These are phyloP conservation scores for Lucifuga dentata DNA, from an alignment of 2,113 vertebrate genomes.

Conservation along the genomic window DNA sequence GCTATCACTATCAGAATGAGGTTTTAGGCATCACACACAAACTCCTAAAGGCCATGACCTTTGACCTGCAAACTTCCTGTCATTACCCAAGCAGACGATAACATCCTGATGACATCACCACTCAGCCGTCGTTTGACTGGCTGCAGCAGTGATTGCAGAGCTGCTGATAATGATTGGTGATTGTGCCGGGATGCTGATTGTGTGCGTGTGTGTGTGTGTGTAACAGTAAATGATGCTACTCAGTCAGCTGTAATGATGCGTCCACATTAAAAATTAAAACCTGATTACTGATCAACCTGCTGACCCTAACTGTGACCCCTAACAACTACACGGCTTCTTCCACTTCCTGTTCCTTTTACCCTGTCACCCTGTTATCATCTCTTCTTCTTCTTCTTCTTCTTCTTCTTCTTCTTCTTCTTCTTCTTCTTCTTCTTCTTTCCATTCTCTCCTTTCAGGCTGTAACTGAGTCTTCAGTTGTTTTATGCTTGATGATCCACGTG, in stretches of 20 bases:
- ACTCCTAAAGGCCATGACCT: constrained; percentile 31
- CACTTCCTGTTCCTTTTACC: constrained; percentile 26
- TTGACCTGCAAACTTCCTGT: constrained; percentile 60
- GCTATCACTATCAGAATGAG: no score
- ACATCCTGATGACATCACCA: constrained; percentile 75
- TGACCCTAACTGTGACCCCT: constrained; percentile 64
- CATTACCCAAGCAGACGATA: constrained; percentile 67
- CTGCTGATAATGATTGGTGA: constrained; percentile 71
- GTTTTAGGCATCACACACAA: background rate
- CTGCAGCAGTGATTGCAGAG: constrained; percentile 62
- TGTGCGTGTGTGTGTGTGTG: constrained; percentile 35
- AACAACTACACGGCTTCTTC: constrained; percentile 37
- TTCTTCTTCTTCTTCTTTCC: background rate
- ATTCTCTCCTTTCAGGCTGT: background rate
- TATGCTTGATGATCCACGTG: no score
- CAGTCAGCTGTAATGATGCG: constrained; percentile 49
- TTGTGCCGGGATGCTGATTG: constrained; percentile 63
- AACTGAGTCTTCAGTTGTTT: no score
- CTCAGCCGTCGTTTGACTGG: constrained; percentile 42
- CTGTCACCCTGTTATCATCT: background rate
- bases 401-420: background rate
- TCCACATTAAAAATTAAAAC: constrained; percentile 57
- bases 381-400: no score
- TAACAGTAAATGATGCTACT: constrained; percentile 55
- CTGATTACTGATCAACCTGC: constrained; percentile 68